Evolutionary conservation across 2,888 invertebrate species (phyloP).

Genomic region (Eupelmus urozonus): DNA sequence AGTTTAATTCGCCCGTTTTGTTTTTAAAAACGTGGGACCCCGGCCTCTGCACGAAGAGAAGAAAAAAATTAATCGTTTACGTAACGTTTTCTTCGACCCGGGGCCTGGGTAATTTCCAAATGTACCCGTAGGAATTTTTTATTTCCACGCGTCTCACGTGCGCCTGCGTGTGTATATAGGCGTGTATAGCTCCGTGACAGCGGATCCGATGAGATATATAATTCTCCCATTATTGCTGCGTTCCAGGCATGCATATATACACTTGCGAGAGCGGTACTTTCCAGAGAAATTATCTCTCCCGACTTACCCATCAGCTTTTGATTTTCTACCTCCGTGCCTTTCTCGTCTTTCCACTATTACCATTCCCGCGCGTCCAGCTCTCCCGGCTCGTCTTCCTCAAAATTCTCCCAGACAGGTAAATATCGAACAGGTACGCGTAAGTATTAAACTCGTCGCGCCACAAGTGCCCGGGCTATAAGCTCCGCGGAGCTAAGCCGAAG

Average conservation of each 20-base stretch:
- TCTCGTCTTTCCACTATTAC: slow-evolving; percentile 27
- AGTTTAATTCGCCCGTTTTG: too few relatives aligned
- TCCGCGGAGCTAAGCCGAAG: slow-evolving; percentile 2
- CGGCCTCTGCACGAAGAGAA: too few relatives aligned
- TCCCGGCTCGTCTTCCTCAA: too few relatives aligned
- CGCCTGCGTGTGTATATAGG: too few relatives aligned
- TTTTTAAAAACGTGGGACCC: too few relatives aligned
- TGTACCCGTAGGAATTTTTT: too few relatives aligned
- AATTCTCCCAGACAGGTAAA: slow-evolving; percentile 25
- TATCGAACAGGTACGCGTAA: slow-evolving; percentile 31
- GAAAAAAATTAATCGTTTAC: too few relatives aligned
- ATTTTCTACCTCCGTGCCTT: not conserved
- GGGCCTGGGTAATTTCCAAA: too few relatives aligned
- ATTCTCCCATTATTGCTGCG: too few relatives aligned
- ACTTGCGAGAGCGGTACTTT: slow-evolving; percentile 19
- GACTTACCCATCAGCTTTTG: not conserved
- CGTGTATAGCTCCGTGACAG: slow-evolving; percentile 7
- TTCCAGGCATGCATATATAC: too few relatives aligned
- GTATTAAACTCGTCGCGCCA: slow-evolving; percentile 15
- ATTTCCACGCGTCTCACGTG: too few relatives aligned
- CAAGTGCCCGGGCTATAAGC: not conserved
- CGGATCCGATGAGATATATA: not conserved
- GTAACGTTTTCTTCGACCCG: too few relatives aligned
- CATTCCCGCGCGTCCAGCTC: not conserved
- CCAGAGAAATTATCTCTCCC: slow-evolving; percentile 23